Base-by-base conservation (phyloP, 1,140 invertebrate genomes). In the Formica exsecta region DNA sequence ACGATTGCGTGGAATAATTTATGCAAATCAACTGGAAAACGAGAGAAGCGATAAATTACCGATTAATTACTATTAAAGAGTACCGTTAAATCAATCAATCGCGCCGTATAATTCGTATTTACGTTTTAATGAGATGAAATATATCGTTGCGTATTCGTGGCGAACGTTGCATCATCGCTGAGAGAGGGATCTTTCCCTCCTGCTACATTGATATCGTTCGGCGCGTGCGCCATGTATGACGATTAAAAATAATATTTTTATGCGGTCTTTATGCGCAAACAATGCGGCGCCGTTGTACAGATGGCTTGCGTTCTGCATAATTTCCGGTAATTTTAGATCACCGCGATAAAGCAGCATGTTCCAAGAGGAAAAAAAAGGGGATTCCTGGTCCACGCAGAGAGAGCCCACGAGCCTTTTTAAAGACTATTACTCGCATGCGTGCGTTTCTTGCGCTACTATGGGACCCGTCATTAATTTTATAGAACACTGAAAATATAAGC, bases 281-380 rank as follows among this genome's bases (percentile, higher is more conserved):
- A 81, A 86, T 71, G 76, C 65, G 36, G 76, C 62, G 22, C n/a
- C 77, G 41, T 48, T 59, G 19, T 86, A 86, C 75, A 81, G 62
- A 86, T 81, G 75, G 84, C 74, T 77, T 44, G 84, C 32, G 59
- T 48, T 77, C 75, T 61, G 84, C 75, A 86, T 86, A 86, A 86
- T 86, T 86, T 79, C 74, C 22, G 75, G 64, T 86, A 86, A 86
- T 86, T 86, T 79, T 80, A 86, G 84, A 86, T 86, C 74, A 41
- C 25, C 75, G 75, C 38, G 84, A 86, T 80, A 86, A 86, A 86
- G 64, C 64, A 64, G 48, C 48, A 29, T 29, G 32, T 65, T 41
- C 38, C 73, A 36, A 16, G 51, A 38, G 64, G n/a, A 80, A 85
- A 86, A 79, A 54, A 8, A 25, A 9, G 38, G 38, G 59, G 44